Evolutionary conservation across 53 echinoderm and acorn worm genomes (phyloP).

Genomic region (Holothuria scabra): DNA sequence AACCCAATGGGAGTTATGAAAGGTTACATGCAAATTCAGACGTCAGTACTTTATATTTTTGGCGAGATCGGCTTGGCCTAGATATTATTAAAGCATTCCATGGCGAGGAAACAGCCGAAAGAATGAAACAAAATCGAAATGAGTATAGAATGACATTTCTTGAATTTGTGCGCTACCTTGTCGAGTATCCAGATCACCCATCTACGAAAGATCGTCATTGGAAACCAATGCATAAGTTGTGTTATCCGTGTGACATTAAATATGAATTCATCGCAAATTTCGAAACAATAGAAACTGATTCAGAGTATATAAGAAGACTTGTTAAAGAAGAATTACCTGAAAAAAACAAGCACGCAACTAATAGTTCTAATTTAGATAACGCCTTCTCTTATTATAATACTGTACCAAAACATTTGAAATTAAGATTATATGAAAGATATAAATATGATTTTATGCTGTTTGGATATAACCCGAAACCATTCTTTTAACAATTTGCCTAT

Average conservation of each 20-base stretch:
- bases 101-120: background rate
- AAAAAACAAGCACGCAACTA: conserved; percentile 76
- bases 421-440: conserved; percentile 72
- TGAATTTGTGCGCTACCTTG: conserved; percentile 34
- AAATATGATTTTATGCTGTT: conserved; percentile 78
- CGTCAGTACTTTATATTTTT: conserved; percentile 3
- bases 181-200: background rate
- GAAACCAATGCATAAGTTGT: conserved; percentile 39
- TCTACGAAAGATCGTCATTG: conserved; percentile 23
- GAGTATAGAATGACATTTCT: conserved; percentile 32
- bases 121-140: conserved; percentile 8
- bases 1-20: conserved; percentile 38
- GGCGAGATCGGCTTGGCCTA: conserved; percentile 31
- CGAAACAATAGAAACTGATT: conserved; percentile 36
- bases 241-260: conserved; percentile 37
- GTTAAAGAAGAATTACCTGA: conserved; percentile 47
- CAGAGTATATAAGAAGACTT: conserved; percentile 16
- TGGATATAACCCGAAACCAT: conserved; percentile 68
- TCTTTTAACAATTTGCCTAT: background rate
- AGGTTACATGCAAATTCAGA: background rate
- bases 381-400: conserved; percentile 67
- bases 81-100: conserved; percentile 19
- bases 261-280: conserved; percentile 43
- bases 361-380: conserved; percentile 75
- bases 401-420: conserved; percentile 61